Evolutionary conservation across 2,888 invertebrate species (phyloP).

Genomic region (Carcina quercana): DNA sequence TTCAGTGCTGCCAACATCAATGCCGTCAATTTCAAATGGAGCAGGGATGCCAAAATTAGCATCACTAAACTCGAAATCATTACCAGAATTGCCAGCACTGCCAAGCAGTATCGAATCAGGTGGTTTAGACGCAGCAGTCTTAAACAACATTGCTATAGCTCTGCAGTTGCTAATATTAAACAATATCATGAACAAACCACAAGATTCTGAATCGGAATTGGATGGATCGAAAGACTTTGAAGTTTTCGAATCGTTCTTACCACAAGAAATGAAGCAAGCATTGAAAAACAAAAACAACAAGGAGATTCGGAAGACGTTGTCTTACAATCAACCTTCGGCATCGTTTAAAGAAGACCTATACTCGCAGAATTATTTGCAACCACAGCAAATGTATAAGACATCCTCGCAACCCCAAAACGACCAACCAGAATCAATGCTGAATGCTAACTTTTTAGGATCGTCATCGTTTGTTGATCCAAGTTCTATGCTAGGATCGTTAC

Average conservation of each 20-base stretch:
- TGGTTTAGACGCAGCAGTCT: slow-evolving; percentile 35
- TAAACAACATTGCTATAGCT: slow-evolving; percentile 57
- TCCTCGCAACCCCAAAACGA: not conserved
- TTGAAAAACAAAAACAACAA: no score
- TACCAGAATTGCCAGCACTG: no score
- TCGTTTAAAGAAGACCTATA: no score
- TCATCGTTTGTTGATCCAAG: slow-evolving; percentile 22
- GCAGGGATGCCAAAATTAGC: no score
- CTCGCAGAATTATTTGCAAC: no score
- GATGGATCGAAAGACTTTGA: slow-evolving; percentile 3
- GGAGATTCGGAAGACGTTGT: no score
- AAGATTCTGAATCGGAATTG: slow-evolving; percentile 5
- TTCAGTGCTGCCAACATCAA: no score
- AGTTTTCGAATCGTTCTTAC: not conserved
- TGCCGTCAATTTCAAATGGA: no score
- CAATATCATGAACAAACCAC: slow-evolving; percentile 38
- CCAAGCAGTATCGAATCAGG: no score
- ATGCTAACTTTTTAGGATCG: slow-evolving; percentile 24
- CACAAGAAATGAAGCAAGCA: no score
- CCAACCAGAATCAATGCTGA: slow-evolving; percentile 14
- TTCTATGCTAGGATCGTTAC: slow-evolving; percentile 12
- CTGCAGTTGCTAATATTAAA: slow-evolving; percentile 50
- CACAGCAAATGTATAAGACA: not conserved
- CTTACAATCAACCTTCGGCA: no score
- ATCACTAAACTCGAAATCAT: no score